phyloP scores from a whole-genome alignment of 2,113 vertebrate genomes.

The Ptyas mucosa region DNA sequence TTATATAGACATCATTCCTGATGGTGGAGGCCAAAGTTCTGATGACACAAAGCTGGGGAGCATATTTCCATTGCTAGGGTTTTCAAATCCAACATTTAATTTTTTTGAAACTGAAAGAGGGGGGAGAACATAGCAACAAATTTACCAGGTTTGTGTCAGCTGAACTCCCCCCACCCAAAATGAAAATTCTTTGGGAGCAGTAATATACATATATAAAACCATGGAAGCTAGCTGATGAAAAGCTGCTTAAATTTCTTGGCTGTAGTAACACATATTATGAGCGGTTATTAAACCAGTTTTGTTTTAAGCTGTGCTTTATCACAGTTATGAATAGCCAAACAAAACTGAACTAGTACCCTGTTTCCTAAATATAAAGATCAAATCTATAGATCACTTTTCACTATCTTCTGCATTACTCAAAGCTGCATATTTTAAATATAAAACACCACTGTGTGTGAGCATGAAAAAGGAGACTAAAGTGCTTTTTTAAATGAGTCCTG shows the following conservation, averaged over 20 bases:
- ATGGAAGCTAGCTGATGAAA: neutral
- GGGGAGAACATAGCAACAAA: neutral
- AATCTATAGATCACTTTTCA: slow-evolving; percentile 5
- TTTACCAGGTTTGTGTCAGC: neutral
- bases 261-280: neutral
- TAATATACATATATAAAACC: neutral
- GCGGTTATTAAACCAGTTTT: neutral
- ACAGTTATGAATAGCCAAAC: neutral
- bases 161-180: neutral
- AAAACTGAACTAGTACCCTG: slow-evolving; percentile 8
- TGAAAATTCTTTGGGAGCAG: neutral
- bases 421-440: slow-evolving; percentile 22
- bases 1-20: neutral
- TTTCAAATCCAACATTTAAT: neutral
- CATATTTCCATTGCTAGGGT: neutral
- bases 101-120: neutral
- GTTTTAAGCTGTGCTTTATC: neutral
- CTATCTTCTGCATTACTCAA: neutral
- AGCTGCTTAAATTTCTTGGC: neutral
- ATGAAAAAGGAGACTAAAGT: neutral
- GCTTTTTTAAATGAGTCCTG: neutral
- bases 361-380: neutral
- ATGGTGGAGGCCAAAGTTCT: neutral
- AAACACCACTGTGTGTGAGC: neutral
- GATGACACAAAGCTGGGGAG: neutral